These are phyloP conservation scores for Arctopsyche grandis DNA, from an alignment of 1,140 invertebrate species.

Conservation along the genomic window DNA sequence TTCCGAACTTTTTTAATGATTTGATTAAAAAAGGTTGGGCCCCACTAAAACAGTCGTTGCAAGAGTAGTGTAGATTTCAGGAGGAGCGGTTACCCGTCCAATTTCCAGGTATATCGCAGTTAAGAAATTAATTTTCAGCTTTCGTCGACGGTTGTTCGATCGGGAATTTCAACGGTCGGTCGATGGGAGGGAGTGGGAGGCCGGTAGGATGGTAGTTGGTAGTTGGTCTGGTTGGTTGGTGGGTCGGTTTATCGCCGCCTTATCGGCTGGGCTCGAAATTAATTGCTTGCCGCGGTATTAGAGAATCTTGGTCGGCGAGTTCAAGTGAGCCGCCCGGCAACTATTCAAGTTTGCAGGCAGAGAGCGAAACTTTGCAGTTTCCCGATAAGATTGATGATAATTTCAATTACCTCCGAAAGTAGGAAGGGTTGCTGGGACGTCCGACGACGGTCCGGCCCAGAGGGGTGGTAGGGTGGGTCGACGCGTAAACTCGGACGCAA, in stretches of 20 bases:
- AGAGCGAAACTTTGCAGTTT: conserved; percentile 38
- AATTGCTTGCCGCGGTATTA: conserved; percentile 9
- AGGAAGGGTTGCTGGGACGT: conserved; percentile 4
- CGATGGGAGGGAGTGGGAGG: too few species aligned
- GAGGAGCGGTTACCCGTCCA: not conserved
- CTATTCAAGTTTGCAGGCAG: conserved; percentile 35
- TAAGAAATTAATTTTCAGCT: conserved; percentile 20
- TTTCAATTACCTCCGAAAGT: conserved; percentile 49
- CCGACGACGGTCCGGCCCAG: too few species aligned
- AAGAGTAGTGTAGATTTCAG: too few species aligned
- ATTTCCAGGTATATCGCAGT: conserved; percentile 8
- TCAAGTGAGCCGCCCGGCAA: conserved; percentile 14
- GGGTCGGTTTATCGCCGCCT: conserved; percentile 13
- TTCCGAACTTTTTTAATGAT: too few species aligned
- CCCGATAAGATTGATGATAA: conserved; percentile 52
- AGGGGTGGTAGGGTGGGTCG: too few species aligned
- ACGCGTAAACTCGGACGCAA: too few species aligned
- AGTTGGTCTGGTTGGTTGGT: not conserved
- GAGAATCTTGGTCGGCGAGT: conserved; percentile 18
- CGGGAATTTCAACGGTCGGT: not conserved
- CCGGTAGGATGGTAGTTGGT: not conserved
- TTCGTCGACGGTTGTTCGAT: conserved; percentile 3
- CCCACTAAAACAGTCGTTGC: too few species aligned
- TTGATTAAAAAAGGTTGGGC: too few species aligned
- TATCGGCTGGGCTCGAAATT: conserved; percentile 3